Percentiles rank a stretch among this genome's conserved stretches.
These are phyloP conservation scores for Microcebus murinus DNA, from an alignment of 2,113 vertebrate genomes.

Conservation along the genomic window DNA sequence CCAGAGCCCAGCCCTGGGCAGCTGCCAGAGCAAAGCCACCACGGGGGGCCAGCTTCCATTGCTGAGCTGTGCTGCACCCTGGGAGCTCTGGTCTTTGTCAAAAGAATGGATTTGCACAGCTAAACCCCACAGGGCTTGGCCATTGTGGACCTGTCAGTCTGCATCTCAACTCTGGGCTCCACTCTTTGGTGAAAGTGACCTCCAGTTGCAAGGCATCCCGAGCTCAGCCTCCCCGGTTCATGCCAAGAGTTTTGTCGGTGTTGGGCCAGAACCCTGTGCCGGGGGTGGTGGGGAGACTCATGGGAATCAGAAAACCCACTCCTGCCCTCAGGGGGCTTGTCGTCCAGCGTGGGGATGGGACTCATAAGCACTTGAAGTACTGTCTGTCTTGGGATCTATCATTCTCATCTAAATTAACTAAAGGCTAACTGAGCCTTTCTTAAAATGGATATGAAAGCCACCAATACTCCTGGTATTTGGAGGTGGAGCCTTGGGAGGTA, in stretches of 20 bases:
- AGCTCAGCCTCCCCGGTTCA: not conserved
- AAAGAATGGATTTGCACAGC: constrained; percentile 52
- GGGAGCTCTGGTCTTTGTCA: constrained; percentile 35
- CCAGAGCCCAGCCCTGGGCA: not conserved
- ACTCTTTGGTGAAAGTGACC: not conserved
- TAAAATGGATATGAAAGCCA: not conserved
- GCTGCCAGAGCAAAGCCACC: not conserved
- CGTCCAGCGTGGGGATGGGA: not conserved
- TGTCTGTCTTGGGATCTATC: not conserved
- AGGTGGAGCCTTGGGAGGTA: not conserved
- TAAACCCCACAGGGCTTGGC: not conserved
- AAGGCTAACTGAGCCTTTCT: not conserved
- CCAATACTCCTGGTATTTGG: not conserved
- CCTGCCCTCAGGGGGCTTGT: not conserved
- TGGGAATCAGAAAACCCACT: not conserved
- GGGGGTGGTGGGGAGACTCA: not conserved
- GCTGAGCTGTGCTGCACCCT: not conserved
- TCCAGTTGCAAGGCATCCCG: not conserved
- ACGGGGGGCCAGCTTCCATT: not conserved
- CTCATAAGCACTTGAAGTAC: not conserved
- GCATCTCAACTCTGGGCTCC: constrained; percentile 38
- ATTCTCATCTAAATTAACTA: not conserved
- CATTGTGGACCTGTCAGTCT: constrained; percentile 58
- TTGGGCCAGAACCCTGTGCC: not conserved
- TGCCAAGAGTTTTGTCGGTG: not conserved